These are phyloP conservation scores for Acyrthosiphon pisum DNA, from an alignment of 1,140 invertebrate species.

Conservation along the genomic window DNA sequence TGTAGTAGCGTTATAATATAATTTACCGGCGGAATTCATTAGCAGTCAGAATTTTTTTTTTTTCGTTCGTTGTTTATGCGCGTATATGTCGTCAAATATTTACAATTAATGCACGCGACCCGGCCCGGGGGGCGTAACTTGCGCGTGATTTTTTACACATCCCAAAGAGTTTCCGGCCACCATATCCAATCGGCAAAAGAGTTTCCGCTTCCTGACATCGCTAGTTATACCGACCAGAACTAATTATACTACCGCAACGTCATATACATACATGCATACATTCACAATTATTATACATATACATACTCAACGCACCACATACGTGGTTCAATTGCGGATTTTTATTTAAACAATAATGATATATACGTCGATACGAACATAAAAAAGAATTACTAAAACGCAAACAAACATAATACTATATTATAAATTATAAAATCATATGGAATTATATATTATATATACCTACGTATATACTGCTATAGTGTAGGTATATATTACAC, in stretches of 20 bases:
- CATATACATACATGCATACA: background rate
- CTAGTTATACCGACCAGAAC: constrained; percentile 43
- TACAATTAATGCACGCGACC: constrained; percentile 22
- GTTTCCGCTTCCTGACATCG: constrained; percentile 56
- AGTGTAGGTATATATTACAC: background rate
- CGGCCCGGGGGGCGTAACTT: constrained; percentile 40
- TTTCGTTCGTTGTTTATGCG: background rate
- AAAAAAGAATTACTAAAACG: background rate
- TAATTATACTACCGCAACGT: constrained; percentile 38
- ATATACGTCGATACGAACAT: background rate
- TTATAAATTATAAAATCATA: background rate
- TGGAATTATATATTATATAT: too few species aligned
- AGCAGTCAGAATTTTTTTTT: background rate
- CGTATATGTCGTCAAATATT: constrained; percentile 25
- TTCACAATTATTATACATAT: too few species aligned
- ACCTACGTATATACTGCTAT: background rate
- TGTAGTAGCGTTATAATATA: background rate
- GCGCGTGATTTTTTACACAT: constrained; percentile 55
- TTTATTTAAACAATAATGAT: constrained; percentile 15
- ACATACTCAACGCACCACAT: background rate
- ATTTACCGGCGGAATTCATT: background rate
- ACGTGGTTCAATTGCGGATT: constrained; percentile 42
- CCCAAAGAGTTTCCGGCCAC: constrained; percentile 53
- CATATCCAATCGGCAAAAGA: constrained; percentile 54
- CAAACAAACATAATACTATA: background rate